Base-by-base conservation (phyloP, 2,888 invertebrate genomes). In the Thymelicus sylvestris region DNA sequence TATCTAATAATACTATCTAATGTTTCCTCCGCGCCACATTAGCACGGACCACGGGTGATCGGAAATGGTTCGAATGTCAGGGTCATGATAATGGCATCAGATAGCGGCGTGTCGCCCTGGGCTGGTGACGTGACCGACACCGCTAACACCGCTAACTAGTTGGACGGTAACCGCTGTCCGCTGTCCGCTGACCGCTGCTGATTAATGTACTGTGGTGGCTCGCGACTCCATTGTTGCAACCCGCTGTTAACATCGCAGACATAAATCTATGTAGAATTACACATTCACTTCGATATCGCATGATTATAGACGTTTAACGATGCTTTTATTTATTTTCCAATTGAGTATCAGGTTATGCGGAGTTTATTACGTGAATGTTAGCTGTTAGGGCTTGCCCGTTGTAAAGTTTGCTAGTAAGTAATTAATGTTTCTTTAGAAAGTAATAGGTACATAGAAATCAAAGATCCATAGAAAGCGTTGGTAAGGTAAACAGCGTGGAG, bases 51-150 rank as follows among this genome's bases (percentile, higher is more conserved):
- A 31, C 15, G 15, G 31, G 31, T 15, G n/a, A 59, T 66, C 66
- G 59, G 47, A 12, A 59, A 44, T 38, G 59, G 38, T 59, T n/a
- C 44, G 59, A 66, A 66, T 66, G 59, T 66, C 66, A 66, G 47
- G 44, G 50, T n/a, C 66, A 59, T 48, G 66, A 48, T 47, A 57
- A 57, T 66, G 38, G 31, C 31, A 66, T 66, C 44, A 31, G 59
- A 59, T 66, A 59, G 44, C 44, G 44, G 44, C 41, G 44, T 12
- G 31, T 31, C 31, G 31, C 5, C 31, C 31, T 1, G 31, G 31
- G 5, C 31, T 3, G 31, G 31, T 31, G 31, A 31, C 31, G 31
- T 31, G 31, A n/a, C n/a, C n/a, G n/a, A n/a, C n/a, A n/a, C n/a
- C 3, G 31, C 31, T 31, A 3, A 31, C 31, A 31, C 31, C 31